Evolutionary conservation across 2,888 invertebrate species (phyloP).

Genomic region (Hedychridium roseum): DNA sequence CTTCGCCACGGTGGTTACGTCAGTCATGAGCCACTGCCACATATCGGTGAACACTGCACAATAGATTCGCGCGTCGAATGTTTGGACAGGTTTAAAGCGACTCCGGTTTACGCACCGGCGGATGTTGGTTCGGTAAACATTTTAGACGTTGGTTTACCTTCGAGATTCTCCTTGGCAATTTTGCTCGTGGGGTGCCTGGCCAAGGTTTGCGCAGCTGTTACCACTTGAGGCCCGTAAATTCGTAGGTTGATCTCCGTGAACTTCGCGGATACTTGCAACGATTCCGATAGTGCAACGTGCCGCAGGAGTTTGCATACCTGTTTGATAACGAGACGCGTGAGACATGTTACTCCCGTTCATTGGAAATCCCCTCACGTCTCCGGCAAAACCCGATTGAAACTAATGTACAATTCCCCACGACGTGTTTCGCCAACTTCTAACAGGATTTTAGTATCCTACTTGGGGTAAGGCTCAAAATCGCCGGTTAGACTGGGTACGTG

Average conservation of each 20-base stretch:
- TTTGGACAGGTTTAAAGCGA: not conserved
- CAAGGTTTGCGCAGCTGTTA: constrained; percentile 92
- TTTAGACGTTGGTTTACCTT: no score
- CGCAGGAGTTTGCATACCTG: constrained; percentile 95
- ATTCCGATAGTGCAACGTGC: constrained; percentile 94
- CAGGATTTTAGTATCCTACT: no score
- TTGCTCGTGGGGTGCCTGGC: constrained; percentile 92
- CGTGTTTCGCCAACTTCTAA: no score
- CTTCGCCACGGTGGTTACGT: constrained; percentile 89
- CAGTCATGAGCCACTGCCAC: constrained; percentile 93
- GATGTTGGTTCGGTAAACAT: no score
- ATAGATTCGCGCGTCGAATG: not conserved
- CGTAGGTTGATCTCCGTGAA: constrained; percentile 95
- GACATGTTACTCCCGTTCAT: no score
- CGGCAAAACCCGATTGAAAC: no score
- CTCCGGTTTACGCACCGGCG: no score
- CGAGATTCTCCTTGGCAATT: constrained; percentile 96
- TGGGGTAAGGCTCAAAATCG: no score
- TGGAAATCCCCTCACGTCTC: no score
- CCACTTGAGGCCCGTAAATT: constrained; percentile 94
- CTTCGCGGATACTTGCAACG: constrained; percentile 93
- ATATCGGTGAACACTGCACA: constrained; percentile 83
- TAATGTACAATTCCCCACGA: no score
- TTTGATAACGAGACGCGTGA: no score
- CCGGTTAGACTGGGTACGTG: no score